Evolutionary conservation across 2,888 invertebrate genomes (phyloP), one percentile per base, ranked within the genome.

Genomic region (Tribolium freemani): DNA sequence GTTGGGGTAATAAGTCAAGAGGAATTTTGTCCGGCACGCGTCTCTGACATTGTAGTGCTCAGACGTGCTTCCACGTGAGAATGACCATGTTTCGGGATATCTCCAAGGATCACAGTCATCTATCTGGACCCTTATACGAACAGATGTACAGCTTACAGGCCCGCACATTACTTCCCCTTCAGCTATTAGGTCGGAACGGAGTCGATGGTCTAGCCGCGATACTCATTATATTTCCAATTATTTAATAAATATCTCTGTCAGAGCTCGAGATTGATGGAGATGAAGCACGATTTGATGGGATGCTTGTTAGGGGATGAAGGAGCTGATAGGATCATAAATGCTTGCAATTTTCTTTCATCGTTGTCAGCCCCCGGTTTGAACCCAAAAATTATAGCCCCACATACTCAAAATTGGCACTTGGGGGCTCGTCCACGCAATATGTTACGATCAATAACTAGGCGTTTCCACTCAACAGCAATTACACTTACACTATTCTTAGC

Each of bases 1-100:
- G 78, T 80, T 80, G 77, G 63, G 68, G 78, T 76, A 78, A 81
- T 80, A 81, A 81, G 77, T 81, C 81, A 80, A 73, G 75, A 72
- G 80, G 77, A 78, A 80, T 79, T 80, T 77, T 48, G 76, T 75
- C 73, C 73, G 78, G 78, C 80, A 79, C 78, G 79, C 78, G 80
- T 74, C 77, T 76, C 73, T 74, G 79, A 79, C 79, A 76, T 77
- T 75, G 76, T 74, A 76, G 78, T 79, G 79, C 56, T 57, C 73
- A 73, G 74, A 80, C 79, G 78, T 79, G 80, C 74, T 74, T 72
- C 66, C 75, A 72, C 75, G 76, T 75, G 67, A 67, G 31, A 73
- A 73, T 73, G 69, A 69, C 69, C 72, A 61, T 69, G 72, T 72
- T 69, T 68, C 63, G 63, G 13, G 21, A 69, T 69, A 72, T 72